Base-by-base conservation (phyloP, 1,140 invertebrate genomes). In the Trissolcus basalis region DNA sequence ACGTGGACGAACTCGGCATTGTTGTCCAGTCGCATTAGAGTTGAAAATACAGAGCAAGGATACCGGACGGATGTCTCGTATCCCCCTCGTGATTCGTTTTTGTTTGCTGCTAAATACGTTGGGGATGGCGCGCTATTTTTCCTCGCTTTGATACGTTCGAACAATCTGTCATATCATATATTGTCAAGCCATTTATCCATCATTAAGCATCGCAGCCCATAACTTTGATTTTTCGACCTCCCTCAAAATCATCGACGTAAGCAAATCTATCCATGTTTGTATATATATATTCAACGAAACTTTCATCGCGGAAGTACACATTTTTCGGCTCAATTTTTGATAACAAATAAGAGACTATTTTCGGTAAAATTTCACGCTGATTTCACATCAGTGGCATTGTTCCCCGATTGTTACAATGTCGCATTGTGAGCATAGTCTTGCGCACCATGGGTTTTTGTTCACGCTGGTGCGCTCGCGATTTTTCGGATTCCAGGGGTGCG, bases 391-490 rank as follows among this genome's bases (percentile, higher is more conserved):
- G 15, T 14, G 56, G 67, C 71, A 79, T 86, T 86, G 80, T 84
- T 53, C 55, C 76, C 58, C 6, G 19, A 27, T 27, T 71, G 80
- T 83, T 67, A 82, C 84, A 84, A 84, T 82, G 83, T 82, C 63
- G 70, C 73, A 86, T 85, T 86, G 83, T 85, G 54, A 71, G 71
- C 70, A 81, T 80, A 82, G 83, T 85, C 81, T 85, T 82, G 75
- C 54, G 44, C 48, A 48, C 67, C 71, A 65, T 63, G 56, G 68
- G 63, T 81, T 82, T 82, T 81, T 81, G 79, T 83, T 80, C 77
- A 70, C 54, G 41, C 56, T 58, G 49, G 6, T 64, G 77, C 64
- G 35, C 47, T 59, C 67, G 70, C 67, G 80, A 65, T 53, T 64
- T 65, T 64, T 53, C 41, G 68, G 69, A 70, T 68, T 39, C 65